Conservation (phyloP, 2,113 vertebrate species). For the Cisticola juncidis region DNA sequence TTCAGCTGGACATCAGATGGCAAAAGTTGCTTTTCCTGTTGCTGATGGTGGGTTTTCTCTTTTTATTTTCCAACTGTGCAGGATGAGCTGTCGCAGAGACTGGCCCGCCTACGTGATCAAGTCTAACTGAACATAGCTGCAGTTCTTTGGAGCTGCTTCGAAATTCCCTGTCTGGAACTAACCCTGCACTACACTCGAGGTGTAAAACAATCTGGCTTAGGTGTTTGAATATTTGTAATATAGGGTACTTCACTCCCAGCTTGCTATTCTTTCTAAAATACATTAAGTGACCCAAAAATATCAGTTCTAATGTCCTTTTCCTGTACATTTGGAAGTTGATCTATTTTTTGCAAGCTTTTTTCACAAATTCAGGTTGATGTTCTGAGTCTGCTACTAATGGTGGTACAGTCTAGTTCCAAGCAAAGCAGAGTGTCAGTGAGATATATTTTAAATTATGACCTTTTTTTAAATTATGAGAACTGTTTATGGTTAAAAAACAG, state of each 20-base stretch:
- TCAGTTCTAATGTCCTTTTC: slow-evolving; percentile 41
- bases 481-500: not conserved
- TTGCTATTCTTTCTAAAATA: slow-evolving; percentile 46
- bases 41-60: not conserved
- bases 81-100: slow-evolving; percentile 93
- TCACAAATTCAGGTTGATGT: slow-evolving; percentile 23
- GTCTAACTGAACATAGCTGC: slow-evolving; percentile 68
- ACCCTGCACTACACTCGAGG: not conserved
- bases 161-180: slow-evolving; percentile 16
- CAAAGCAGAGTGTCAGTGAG: not conserved
- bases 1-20: not conserved
- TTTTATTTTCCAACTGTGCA: slow-evolving; percentile 45
- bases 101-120: slow-evolving; percentile 92
- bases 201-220: not conserved
- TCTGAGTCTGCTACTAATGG: not conserved
- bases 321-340: slow-evolving; percentile 56
- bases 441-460: slow-evolving; percentile 28
- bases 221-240: slow-evolving; percentile 24
- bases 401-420: not conserved
- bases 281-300: slow-evolving; percentile 25
- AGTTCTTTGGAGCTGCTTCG: not conserved
- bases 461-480: not conserved
- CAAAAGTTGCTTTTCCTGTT: not conserved
- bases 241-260: slow-evolving; percentile 19
- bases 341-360: slow-evolving; percentile 69